phyloP scores from a whole-genome alignment of 2,888 invertebrate genomes.

The Trilocha varians region DNA sequence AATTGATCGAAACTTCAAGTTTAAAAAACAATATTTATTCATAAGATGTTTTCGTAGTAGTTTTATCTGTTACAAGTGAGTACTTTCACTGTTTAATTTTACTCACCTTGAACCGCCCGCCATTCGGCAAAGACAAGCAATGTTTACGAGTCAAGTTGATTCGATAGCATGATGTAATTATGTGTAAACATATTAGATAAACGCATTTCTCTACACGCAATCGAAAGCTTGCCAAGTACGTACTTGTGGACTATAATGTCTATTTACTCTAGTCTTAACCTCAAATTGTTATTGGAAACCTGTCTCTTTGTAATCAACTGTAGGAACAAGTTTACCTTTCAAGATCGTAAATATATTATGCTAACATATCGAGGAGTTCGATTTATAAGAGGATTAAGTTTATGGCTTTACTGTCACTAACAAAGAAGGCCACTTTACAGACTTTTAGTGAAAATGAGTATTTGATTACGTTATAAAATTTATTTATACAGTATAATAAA shows the following conservation, averaged over 20 bases:
- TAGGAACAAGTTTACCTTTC: too few species aligned
- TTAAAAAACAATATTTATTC: slow-evolving; percentile 3
- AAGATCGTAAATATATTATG: too few species aligned
- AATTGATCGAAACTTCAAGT: slow-evolving; percentile 4
- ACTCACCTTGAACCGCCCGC: slow-evolving; percentile 33
- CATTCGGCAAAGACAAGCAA: slow-evolving; percentile 24
- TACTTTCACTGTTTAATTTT: slow-evolving; percentile 26
- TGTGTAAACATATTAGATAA: background rate
- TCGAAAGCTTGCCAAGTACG: background rate
- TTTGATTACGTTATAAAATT: too few species aligned
- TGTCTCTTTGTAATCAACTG: too few species aligned
- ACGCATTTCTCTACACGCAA: background rate
- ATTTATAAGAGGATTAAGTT: too few species aligned
- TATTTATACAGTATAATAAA: too few species aligned
- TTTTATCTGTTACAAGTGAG: slow-evolving; percentile 22
- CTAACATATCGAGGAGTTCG: too few species aligned
- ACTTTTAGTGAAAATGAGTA: too few species aligned
- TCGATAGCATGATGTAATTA: slow-evolving; percentile 18
- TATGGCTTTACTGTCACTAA: too few species aligned
- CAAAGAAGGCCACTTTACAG: too few species aligned
- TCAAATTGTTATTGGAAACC: background rate
- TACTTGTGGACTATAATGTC: background rate
- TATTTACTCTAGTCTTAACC: background rate
- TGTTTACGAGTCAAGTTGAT: slow-evolving; percentile 23
- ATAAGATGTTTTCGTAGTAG: slow-evolving; percentile 9